Percentiles rank a stretch among this genome's conserved stretches.
Conservation (phyloP, 2,888 invertebrate genomes). For the Palloptera scutellata region DNA sequence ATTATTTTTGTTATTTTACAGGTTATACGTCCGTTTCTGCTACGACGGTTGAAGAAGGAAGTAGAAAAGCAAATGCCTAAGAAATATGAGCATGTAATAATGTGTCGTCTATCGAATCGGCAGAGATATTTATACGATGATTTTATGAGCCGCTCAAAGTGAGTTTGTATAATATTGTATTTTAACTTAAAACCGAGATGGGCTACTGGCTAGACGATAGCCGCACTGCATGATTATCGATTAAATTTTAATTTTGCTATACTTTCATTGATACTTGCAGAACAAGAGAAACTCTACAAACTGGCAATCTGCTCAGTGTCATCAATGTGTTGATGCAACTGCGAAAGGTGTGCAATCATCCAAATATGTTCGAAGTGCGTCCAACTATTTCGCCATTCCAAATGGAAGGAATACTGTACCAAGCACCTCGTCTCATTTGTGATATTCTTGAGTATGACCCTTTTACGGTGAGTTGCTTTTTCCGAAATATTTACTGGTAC, state of each 20-base stretch:
- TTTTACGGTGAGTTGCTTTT: constrained; percentile 69
- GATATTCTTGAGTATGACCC: constrained; percentile 77
- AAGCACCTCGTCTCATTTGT: constrained; percentile 77
- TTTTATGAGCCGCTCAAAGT: constrained; percentile 97
- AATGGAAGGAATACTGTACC: constrained; percentile 77
- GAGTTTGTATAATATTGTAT: constrained; percentile 60
- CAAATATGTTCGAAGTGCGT: constrained; percentile 96
- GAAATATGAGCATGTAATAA: constrained; percentile 94
- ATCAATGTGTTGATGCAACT: constrained; percentile 97
- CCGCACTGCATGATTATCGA: background rate
- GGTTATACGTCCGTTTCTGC: constrained; percentile 91
- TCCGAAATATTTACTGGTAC: background rate
- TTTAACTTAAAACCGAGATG: too few species aligned
- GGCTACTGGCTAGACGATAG: too few species aligned
- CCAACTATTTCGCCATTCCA: constrained; percentile 94
- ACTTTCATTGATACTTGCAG: constrained; percentile 64
- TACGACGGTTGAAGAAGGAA: constrained; percentile 90
- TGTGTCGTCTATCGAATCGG: constrained; percentile 93
- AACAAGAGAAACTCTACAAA: constrained; percentile 90
- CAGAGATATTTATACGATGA: constrained; percentile 98
- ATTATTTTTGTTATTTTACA: constrained; percentile 54
- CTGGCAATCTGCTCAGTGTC: constrained; percentile 93
- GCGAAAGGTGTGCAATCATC: constrained; percentile 97
- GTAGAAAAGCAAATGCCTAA: constrained; percentile 97
- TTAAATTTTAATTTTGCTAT: background rate